phyloP scores from a whole-genome alignment of 1,140 invertebrate genomes.

The Uloborus diversus region DNA sequence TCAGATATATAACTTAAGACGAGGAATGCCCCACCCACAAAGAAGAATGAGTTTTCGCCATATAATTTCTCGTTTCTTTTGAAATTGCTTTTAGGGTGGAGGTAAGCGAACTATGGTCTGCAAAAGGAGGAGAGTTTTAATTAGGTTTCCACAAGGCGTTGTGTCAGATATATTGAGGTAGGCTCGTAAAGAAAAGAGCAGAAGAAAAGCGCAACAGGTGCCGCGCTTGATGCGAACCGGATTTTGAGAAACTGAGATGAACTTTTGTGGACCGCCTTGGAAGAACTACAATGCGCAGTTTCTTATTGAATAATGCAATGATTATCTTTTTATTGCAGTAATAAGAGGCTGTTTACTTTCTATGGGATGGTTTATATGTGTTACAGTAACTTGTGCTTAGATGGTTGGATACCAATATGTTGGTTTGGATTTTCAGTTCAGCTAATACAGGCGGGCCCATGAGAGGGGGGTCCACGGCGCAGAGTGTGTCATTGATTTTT shows the following conservation, averaged over 20 bases:
- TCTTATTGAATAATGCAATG: too few relatives aligned
- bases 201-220: constrained; percentile 8
- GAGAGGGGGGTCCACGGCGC: too few relatives aligned
- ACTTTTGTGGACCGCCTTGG: too few relatives aligned
- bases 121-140: neutral
- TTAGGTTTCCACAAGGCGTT: constrained; percentile 7
- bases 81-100: constrained; percentile 31
- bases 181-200: neutral
- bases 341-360: too few relatives aligned
- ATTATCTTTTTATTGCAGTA: too few relatives aligned
- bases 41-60: neutral
- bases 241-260: constrained; percentile 1
- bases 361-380: too few relatives aligned
- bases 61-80: neutral
- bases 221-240: neutral
- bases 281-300: too few relatives aligned
- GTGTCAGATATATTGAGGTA: neutral
- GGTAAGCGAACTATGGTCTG: neutral
- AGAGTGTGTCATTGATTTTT: too few relatives aligned
- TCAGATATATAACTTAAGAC: neutral
- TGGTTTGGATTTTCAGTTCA: too few relatives aligned
- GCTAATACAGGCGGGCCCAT: too few relatives aligned
- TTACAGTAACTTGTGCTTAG: too few relatives aligned
- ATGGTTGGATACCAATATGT: too few relatives aligned
- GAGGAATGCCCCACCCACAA: neutral